Evolutionary conservation across 2,888 invertebrate genomes (phyloP).

Genomic region (Cenopis cana): DNA sequence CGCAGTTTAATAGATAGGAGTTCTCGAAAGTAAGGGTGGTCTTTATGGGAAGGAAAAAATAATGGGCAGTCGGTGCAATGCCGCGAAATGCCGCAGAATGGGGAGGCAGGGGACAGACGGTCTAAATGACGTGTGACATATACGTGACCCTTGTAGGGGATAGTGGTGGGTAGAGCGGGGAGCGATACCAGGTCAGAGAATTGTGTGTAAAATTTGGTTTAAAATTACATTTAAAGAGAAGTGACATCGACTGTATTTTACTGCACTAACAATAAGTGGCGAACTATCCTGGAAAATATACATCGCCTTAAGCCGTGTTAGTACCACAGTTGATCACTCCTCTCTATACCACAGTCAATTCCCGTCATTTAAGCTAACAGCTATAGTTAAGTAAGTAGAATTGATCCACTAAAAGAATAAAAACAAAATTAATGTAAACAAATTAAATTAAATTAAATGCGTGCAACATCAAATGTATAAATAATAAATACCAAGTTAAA

Average conservation of each 20-base stretch:
- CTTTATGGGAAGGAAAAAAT: slow-evolving; percentile 43
- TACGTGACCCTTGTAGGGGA: slow-evolving; percentile 64
- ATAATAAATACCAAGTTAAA: too few species aligned
- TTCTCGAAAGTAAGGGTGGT: not conserved
- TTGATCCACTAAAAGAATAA: not conserved
- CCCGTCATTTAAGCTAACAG: too few species aligned
- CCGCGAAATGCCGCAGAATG: slow-evolving; percentile 61
- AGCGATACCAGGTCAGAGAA: not conserved
- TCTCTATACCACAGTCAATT: too few species aligned
- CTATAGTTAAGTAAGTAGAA: not conserved
- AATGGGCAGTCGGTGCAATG: slow-evolving; percentile 41
- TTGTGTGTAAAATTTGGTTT: not conserved
- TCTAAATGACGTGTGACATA: slow-evolving; percentile 82
- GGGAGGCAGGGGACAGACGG: slow-evolving; percentile 81
- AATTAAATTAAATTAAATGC: too few species aligned
- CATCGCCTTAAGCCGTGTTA: too few species aligned
- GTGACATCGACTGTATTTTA: not conserved
- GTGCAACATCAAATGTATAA: too few species aligned
- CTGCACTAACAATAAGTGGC: not conserved
- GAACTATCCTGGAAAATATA: too few species aligned
- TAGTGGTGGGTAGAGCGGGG: slow-evolving; percentile 30
- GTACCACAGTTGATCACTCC: too few species aligned
- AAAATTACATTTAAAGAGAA: not conserved
- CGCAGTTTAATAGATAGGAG: not conserved
- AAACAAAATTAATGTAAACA: not conserved